These are phyloP conservation scores for Chrysomela aeneicollis DNA, from an alignment of 2,888 invertebrate genomes.

Conservation along the genomic window DNA sequence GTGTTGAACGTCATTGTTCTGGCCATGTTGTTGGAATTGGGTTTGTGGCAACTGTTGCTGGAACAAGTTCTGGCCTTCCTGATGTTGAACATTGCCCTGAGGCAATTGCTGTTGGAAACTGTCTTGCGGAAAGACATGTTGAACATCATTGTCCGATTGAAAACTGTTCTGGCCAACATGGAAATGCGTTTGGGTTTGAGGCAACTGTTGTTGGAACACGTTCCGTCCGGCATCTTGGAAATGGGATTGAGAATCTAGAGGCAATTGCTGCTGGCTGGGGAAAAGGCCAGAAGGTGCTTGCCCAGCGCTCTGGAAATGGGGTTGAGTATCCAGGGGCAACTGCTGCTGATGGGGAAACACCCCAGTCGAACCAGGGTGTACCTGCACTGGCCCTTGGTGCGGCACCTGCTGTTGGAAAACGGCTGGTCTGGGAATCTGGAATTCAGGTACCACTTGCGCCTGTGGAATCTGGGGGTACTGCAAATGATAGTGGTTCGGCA, in stretches of 20 bases:
- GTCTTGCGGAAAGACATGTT: not conserved
- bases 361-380: not conserved
- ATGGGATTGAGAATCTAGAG: conserved; percentile 5
- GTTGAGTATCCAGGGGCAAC: conserved; percentile 29
- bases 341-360: conserved; percentile 30
- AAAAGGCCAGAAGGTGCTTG: conserved; percentile 16
- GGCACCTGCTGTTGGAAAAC: not conserved
- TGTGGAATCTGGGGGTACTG: conserved; percentile 38
- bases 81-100: conserved; percentile 18
- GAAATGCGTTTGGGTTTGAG: conserved; percentile 37
- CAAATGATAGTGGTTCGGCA: conserved; percentile 34
- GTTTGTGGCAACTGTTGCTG: conserved; percentile 38
- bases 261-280: conserved; percentile 8
- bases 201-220: conserved; percentile 39
- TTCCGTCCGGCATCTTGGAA: conserved; percentile 18
- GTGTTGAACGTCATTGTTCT: not conserved
- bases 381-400: not conserved
- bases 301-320: conserved; percentile 38
- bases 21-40: conserved; percentile 31
- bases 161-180: conserved; percentile 19
- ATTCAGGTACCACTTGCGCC: not conserved
- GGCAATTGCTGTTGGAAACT: not conserved
- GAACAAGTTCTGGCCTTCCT: conserved; percentile 14
- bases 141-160: no score
- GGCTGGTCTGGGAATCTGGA: not conserved